These are phyloP conservation scores for Hydrozoanthus tunicans DNA, from an alignment of 64 coral and sea anemone genomes.

Conservation along the genomic window DNA sequence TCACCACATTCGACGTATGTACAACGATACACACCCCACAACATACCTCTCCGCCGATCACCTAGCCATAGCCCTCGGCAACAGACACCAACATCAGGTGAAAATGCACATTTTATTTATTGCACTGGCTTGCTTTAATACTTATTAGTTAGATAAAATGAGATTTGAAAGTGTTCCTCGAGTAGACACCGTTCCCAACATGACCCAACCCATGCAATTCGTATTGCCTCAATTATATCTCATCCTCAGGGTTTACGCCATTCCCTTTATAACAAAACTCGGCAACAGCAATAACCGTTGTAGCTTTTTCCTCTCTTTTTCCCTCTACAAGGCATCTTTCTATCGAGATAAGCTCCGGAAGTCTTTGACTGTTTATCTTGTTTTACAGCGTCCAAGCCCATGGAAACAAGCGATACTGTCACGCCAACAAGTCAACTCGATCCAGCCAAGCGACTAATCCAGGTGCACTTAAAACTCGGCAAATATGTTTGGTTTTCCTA, in stretches of 20 bases:
- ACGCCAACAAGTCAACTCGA: background rate
- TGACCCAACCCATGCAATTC: no score
- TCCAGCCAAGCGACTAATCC: conserved; percentile 1
- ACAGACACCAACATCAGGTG: background rate
- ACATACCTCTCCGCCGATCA: background rate
- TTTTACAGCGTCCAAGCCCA: background rate
- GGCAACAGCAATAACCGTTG: no score
- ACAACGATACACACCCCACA: conserved; percentile 13
- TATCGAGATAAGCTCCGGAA: no score
- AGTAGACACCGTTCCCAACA: no score
- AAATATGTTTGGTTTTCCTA: background rate
- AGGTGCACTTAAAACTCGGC: background rate
- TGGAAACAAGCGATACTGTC: background rate
- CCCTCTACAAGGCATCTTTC: no score
- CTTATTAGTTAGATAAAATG: background rate
- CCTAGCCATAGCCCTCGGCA: background rate
- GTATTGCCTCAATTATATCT: no score
- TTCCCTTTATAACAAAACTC: no score
- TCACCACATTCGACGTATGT: background rate
- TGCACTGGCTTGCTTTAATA: background rate
- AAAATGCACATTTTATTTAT: background rate
- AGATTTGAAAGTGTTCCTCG: background rate
- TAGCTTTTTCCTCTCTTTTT: no score
- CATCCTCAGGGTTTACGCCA: no score
- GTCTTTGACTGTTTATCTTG: background rate